A percentile compares a stretch with the other conserved stretches of the same genome.
phyloP scores from a whole-genome alignment of 2,888 invertebrate species.

The Phymatocera aterrima region DNA sequence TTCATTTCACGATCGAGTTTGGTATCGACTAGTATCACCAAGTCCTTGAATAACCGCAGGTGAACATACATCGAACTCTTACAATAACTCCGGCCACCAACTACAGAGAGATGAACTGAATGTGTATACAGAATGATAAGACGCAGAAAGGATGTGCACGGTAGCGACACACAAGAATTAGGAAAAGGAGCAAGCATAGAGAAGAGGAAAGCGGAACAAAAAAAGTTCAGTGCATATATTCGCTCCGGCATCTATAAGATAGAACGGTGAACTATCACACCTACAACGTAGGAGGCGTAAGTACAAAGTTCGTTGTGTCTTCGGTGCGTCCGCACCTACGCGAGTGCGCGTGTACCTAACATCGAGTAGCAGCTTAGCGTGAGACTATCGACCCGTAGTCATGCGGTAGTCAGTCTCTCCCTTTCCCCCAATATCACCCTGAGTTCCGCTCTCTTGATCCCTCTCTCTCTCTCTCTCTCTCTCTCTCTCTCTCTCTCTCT shows the following conservation, averaged over 20 bases:
- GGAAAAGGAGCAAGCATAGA: no score
- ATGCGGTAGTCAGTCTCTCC: constrained; percentile 36
- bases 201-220: no score
- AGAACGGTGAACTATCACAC: neutral
- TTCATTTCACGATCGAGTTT: no score
- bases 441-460: constrained; percentile 26
- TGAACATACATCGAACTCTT: no score
- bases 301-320: constrained; percentile 39
- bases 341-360: constrained; percentile 57
- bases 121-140: no score
- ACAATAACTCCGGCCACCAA: no score
- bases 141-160: neutral
- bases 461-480: constrained; percentile 20
- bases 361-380: constrained; percentile 54
- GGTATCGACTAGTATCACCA: no score
- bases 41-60: no score
- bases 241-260: neutral
- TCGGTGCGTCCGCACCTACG: constrained; percentile 60
- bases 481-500: constrained; percentile 46
- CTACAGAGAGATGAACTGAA: no score
- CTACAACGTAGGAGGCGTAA: neutral
- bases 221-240: neutral
- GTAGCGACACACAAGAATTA: neutral
- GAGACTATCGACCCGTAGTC: constrained; percentile 68
- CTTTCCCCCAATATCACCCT: constrained; percentile 37